Base-by-base conservation (phyloP, 1,140 invertebrate genomes). In the Latrodectus geometricus region DNA sequence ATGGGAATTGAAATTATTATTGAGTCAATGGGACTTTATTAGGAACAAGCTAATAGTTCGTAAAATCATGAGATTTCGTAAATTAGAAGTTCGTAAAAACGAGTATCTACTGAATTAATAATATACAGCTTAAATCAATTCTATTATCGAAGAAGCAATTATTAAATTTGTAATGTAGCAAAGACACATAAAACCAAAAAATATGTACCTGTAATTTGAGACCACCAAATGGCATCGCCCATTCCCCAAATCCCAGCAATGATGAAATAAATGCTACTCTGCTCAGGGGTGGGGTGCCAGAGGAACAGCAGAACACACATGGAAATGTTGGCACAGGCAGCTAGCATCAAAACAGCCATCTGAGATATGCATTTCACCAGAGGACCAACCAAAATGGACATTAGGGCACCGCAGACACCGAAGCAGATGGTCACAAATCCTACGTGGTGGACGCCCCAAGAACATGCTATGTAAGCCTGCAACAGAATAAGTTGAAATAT, bases 361-460 rank as follows among this genome's bases (percentile, higher is more conserved):
- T 97, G 93, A 2, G 97, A 97, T 76, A 97, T 95, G 90, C 95
- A 96, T 90, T 97, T 97, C 94, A 98, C 97, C 65, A 98, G 92
- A 0, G 96, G 95, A 0, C 97, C 97, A 90, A 98, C 98, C 7
- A 96, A 91, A n/a, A 98, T 92, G 5, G 96, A 97, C 90, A 96
- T 97, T 14, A 96, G 91, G 0, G 97, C 96, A 90, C 98, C 97
- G 4, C 96, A 95, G 0, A 96, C 95, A 4, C 97, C 97, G 90
- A 98, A 98, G 90, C 96, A 97, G 89, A 98, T 97, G 95, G 98
- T 97, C 14, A 99, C 96, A 91, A 96, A 98, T 70, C 97, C 97
- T 23, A 99, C 96, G 86, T 95, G 95, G 88, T 96, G 95, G 50
- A 99, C 96, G 50, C 97, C 97, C 89, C 97, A 91, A 0, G 96